Conservation (phyloP, 2,888 invertebrate species). For the Piscicola geometra region DNA sequence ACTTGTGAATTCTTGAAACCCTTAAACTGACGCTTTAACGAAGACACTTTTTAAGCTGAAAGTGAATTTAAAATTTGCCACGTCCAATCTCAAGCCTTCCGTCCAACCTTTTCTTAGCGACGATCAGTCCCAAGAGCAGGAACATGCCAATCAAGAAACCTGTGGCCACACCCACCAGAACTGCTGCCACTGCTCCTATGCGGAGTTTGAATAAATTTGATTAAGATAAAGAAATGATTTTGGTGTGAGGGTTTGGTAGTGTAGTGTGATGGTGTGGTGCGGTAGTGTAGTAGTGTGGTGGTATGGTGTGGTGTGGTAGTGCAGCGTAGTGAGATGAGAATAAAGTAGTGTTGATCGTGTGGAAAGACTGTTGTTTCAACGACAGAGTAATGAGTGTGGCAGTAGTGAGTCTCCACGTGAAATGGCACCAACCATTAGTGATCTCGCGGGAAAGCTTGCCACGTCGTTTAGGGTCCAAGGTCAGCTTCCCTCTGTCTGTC, state of each 20-base stretch:
- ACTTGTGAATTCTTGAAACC: no score
- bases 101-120: constrained; percentile 33
- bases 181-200: constrained; percentile 36
- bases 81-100: not conserved
- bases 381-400: no score
- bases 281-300: no score
- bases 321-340: no score
- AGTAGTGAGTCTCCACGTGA: no score
- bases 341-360: no score
- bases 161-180: constrained; percentile 37
- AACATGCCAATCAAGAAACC: constrained; percentile 37
- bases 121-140: constrained; percentile 35
- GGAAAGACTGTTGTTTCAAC: no score
- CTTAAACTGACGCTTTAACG: not conserved
- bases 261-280: no score
- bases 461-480: not conserved
- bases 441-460: not conserved
- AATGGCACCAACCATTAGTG: not conserved
- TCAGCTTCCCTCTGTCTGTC: constrained; percentile 9
- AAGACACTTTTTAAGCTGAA: not conserved
- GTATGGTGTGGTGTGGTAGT: no score
- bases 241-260: no score
- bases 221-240: not conserved
- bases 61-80: not conserved
- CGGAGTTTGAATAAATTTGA: not conserved